Evolutionary conservation across 2,113 vertebrate species (phyloP).

Genomic region (Speoplatyrhinus poulsoni): DNA sequence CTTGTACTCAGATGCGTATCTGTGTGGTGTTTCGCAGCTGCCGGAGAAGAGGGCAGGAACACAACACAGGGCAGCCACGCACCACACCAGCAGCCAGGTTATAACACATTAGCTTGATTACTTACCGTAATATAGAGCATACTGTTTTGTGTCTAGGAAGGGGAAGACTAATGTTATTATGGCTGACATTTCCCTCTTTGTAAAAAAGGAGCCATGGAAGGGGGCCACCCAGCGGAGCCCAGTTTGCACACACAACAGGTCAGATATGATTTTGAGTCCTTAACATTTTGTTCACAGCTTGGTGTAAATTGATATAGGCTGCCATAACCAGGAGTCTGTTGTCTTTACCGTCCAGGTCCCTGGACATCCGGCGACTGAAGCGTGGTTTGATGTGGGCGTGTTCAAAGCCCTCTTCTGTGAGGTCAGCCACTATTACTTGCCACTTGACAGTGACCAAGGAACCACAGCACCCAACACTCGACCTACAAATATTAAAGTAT

Average conservation of each 20-base stretch:
- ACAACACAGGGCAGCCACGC: conserved; percentile 15
- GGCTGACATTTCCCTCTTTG: neutral
- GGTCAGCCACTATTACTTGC: conserved; percentile 89
- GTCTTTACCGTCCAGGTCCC: neutral
- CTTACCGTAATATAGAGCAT: no score
- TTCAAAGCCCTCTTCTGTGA: conserved; percentile 88
- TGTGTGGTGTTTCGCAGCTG: conserved; percentile 20
- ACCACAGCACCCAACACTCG: conserved; percentile 17
- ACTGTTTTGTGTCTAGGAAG: neutral
- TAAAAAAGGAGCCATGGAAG: conserved; percentile 10
- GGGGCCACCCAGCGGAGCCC: conserved; percentile 8
- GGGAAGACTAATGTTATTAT: neutral
- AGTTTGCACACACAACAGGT: conserved; percentile 40
- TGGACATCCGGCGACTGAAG: conserved; percentile 29
- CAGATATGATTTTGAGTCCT: neutral
- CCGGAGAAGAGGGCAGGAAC: conserved; percentile 2
- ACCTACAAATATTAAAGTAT: conserved; percentile 24
- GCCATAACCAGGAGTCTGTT: neutral
- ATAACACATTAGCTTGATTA: neutral
- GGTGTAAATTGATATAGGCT: neutral
- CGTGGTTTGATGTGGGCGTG: conserved; percentile 93
- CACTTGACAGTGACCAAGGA: conserved; percentile 73
- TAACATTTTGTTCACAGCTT: neutral
- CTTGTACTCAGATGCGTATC: neutral
- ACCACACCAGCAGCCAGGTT: conserved; percentile 42